These are phyloP conservation scores for Heliconius eleuchia DNA, from an alignment of 1,140 invertebrate species.

Conservation along the genomic window DNA sequence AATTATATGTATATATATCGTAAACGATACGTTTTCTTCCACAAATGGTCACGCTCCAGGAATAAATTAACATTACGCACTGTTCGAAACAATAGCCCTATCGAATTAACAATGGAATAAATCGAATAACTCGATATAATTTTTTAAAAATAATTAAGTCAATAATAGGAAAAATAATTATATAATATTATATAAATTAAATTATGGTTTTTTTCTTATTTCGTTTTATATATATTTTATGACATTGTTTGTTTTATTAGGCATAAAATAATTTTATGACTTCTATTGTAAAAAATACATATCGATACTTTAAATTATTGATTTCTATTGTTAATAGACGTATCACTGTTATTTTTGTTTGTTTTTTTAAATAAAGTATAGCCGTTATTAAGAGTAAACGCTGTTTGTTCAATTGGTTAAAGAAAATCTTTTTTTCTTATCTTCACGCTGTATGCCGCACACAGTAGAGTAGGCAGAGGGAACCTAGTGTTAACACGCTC, in stretches of 20 bases:
- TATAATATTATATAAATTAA: constrained; percentile 20
- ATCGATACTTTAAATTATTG: no score
- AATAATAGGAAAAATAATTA: constrained; percentile 13
- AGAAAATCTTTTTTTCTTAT: no score
- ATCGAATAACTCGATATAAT: constrained; percentile 20
- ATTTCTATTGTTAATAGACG: no score
- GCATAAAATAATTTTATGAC: no score
- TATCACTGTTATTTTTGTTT: no score
- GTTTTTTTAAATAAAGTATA: no score
- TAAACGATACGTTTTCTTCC: neutral
- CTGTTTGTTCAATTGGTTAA: no score
- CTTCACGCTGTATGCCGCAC: no score
- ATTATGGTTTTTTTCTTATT: neutral
- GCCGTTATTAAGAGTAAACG: no score
- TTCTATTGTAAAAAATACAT: no score
- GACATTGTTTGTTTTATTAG: neutral
- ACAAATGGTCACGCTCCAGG: constrained; percentile 27
- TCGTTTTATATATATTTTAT: neutral
- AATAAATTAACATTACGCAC: neutral
- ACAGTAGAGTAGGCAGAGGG: no score
- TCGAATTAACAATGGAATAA: constrained; percentile 34
- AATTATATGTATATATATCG: neutral
- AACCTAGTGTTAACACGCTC: no score
- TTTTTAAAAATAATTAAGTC: constrained; percentile 22
- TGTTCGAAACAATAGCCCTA: constrained; percentile 29